These are phyloP conservation scores for Cinara cedri DNA, from an alignment of 2,888 invertebrate genomes.

Conservation along the genomic window DNA sequence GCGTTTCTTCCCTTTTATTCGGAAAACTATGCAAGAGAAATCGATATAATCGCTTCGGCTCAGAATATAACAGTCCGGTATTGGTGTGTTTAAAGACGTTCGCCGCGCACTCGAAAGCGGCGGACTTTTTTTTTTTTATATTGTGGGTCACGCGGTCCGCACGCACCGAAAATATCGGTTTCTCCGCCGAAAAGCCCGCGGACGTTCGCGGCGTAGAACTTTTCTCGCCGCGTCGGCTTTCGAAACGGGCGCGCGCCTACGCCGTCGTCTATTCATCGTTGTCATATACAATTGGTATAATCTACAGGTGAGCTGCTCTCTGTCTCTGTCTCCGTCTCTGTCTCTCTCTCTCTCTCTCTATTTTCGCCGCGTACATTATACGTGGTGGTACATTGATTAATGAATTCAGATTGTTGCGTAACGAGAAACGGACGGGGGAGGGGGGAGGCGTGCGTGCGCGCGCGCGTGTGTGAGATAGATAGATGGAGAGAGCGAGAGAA, in stretches of 20 bases:
- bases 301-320: conserved; percentile 17
- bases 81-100: too few relatives aligned
- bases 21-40: too few relatives aligned
- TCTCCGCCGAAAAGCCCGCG: background rate
- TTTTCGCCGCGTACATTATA: too few relatives aligned
- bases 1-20: too few relatives aligned
- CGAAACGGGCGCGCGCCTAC: background rate
- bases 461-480: too few relatives aligned
- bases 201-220: background rate
- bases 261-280: conserved; percentile 2
- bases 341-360: too few relatives aligned
- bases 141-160: background rate
- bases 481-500: too few relatives aligned
- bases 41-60: too few relatives aligned
- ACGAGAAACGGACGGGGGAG: background rate
- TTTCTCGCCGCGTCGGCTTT: background rate
- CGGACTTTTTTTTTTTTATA: background rate
- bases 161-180: background rate
- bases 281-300: conserved; percentile 31
- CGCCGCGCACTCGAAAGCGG: too few relatives aligned
- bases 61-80: too few relatives aligned
- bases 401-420: conserved; percentile 21
- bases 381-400: conserved; percentile 38
- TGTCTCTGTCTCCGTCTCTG: too few relatives aligned
- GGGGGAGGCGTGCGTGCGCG: too few relatives aligned